Base-by-base conservation (phyloP, 1,140 invertebrate genomes). In the Oncopodura yosiiana region DNA sequence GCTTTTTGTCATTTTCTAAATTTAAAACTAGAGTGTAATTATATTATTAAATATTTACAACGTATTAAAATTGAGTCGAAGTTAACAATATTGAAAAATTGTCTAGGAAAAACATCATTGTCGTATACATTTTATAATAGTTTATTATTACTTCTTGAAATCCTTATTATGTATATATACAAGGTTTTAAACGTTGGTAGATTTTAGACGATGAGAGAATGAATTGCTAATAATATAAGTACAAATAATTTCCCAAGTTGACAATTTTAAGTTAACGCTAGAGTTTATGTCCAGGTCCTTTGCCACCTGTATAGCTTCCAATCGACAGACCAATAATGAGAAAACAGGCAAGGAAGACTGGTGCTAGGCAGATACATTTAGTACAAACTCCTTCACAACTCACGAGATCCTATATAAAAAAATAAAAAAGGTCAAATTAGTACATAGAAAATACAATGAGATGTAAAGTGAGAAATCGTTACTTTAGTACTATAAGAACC, bases 311-410 rank as follows among this genome's bases (percentile, higher is more conserved):
- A 41, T 18, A 18, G 8, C 30, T 39, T 21, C 53, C 43, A 27
- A 61, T 29, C 26, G 43, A 56, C 30, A 64, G 53, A 30, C 62
- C 62, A 19, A 58, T 21, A 18, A 64, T 64, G 23, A 59, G 57
- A 11, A 64, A 26, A 58, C 56, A 59, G 21, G 44, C 62, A 14
- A 64, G 11, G 38, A 64, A 27, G 29, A 64, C 44, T 11, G 62
- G 62, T 8, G 58, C 43, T 42, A 64, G 45, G 56, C 62, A 64
- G 30, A 64, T 61, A 41, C 62, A 64, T 57, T 53, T 61, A 43
- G 51, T 54, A 52, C 62, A 64, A 23, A 49, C 49, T 9, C 29
- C 53, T 52, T 64, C 62, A 52, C 62, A 64, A 26, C 38, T 56
- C 23, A 64, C 62, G 41, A 64, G 45, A 37, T 61, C 56, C 62